Base-by-base conservation (phyloP, 2,113 vertebrate species). In the Laticauda colubrina region DNA sequence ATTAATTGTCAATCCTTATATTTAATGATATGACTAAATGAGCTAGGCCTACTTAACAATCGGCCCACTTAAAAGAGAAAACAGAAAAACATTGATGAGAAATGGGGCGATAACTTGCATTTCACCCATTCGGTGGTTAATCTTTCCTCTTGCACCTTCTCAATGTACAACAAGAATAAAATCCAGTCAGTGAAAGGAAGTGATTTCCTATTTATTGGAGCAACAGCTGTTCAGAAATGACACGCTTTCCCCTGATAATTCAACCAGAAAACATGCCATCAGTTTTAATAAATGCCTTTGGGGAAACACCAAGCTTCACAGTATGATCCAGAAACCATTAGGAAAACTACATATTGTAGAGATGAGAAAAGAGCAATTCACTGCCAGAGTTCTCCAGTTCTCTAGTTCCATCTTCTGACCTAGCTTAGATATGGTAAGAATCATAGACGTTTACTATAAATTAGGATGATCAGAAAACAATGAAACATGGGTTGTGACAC, bases 141-240 rank as follows among this genome's bases (percentile, higher is more conserved):
- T 89, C 61, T 64, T 55, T 85, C 48, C n/a, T 15, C 14, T 20
- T 45, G 23, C 26, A 3, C 45, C 51, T 69, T 61, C 48, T 88
- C 48, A 53, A 45, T 21, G 5, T 45, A 45, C 15, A 56, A n/a
- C 86, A 88, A 92, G 21, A 75, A 92, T 12, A 39, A 69, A 53
- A 81, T 89, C 54, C 88, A 81, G 89, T n/a, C 34, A 56, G 56
- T 45, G 21, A 69, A 87, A 29, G 53, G 56, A 64, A 75, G 21
- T 34, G 43, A 45, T 89, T 92, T 56, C 34, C 87, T 56, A 81
- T 92, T 89, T 89, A 89, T 34, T 92, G 39, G 61, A 92, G 34
- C 87, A 81, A 89, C 91, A 89, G 61, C 61, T 92, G 87, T 75
- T 45, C 15, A 64, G 87, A 89, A 55, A 55, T 45, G 59, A 48